These are phyloP conservation scores for Sardinella longiceps DNA, from an alignment of 2,797 vertebrate species.

Conservation along the genomic window DNA sequence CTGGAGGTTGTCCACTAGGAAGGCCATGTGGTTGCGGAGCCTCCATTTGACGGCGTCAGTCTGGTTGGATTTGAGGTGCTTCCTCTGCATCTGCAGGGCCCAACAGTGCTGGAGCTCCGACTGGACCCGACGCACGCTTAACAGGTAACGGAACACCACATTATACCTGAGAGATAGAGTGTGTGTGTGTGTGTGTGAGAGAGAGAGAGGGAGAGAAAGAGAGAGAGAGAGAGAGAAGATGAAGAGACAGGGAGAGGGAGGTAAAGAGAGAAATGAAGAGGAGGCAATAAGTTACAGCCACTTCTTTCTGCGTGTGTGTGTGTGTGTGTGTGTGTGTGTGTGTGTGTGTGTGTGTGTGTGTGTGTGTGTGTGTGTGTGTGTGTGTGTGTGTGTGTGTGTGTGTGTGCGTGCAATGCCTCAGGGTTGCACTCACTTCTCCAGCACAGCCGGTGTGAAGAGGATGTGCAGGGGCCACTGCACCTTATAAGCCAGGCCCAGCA, in stretches of 20 bases:
- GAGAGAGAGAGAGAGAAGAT: not conserved
- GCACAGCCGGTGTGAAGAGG: constrained; percentile 94
- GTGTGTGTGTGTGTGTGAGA: too few species aligned
- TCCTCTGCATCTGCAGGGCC: constrained; percentile 97
- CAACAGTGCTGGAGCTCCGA: constrained; percentile 97
- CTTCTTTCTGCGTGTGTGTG: not conserved
- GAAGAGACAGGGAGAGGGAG: not conserved
- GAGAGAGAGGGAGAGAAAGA: not conserved
- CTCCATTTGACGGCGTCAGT: constrained; percentile 92
- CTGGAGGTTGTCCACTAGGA: constrained; percentile 97
- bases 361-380: not conserved
- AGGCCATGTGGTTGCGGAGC: constrained; percentile 96
- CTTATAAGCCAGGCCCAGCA: constrained; percentile 95
- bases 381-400: not conserved
- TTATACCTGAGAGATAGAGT: constrained; percentile 89
- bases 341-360: not conserved
- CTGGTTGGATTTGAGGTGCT: constrained; percentile 90
- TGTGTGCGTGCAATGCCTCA: not conserved
- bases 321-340: not conserved
- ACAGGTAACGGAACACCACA: constrained; percentile 93
- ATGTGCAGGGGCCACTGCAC: constrained; percentile 99
- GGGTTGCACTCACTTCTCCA: constrained; percentile 88
- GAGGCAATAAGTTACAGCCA: not conserved
- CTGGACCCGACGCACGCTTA: constrained; percentile 93
- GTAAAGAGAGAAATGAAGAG: not conserved